Evolutionary conservation across 1,140 invertebrate species (phyloP).

Genomic region (Caenorhabditis briggsae): DNA sequence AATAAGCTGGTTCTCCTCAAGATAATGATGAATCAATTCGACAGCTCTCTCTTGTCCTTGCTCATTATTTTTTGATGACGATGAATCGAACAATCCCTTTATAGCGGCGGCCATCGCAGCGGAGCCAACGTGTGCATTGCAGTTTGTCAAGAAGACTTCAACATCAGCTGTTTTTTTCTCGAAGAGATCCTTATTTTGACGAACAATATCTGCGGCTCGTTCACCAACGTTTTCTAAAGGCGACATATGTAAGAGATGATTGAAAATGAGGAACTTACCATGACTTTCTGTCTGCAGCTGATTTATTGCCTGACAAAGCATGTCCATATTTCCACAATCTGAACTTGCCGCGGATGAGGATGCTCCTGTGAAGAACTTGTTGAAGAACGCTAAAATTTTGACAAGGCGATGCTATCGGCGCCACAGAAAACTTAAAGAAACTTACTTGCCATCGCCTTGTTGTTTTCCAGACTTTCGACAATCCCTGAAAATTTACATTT

Average conservation of each 20-base stretch:
- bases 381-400: background rate
- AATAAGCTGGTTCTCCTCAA: background rate
- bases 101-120: slow-evolving; percentile 27
- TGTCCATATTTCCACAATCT: slow-evolving; percentile 26
- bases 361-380: slow-evolving; percentile 20
- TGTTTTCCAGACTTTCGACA: background rate
- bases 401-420: background rate
- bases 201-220: slow-evolving; percentile 25
- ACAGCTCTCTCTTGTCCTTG: slow-evolving; percentile 13
- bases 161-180: slow-evolving; percentile 40
- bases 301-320: background rate
- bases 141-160: background rate
- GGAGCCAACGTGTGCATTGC: slow-evolving; percentile 5
- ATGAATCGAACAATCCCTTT: slow-evolving; percentile 46
- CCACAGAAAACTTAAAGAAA: background rate
- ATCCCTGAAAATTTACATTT: slow-evolving; percentile 37
- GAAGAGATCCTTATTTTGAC: slow-evolving; percentile 46
- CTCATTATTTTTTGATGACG: slow-evolving; percentile 10
- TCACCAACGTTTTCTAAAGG: slow-evolving; percentile 25
- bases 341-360: background rate
- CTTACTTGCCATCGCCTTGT: slow-evolving; percentile 5
- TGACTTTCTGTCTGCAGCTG: background rate
- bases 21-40: slow-evolving; percentile 16
- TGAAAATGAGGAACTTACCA: background rate
- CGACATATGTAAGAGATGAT: background rate